Evolutionary conservation across 2,113 vertebrate species (phyloP), one percentile per base, ranked within the genome.

Genomic region (Pholis gunnellus): DNA sequence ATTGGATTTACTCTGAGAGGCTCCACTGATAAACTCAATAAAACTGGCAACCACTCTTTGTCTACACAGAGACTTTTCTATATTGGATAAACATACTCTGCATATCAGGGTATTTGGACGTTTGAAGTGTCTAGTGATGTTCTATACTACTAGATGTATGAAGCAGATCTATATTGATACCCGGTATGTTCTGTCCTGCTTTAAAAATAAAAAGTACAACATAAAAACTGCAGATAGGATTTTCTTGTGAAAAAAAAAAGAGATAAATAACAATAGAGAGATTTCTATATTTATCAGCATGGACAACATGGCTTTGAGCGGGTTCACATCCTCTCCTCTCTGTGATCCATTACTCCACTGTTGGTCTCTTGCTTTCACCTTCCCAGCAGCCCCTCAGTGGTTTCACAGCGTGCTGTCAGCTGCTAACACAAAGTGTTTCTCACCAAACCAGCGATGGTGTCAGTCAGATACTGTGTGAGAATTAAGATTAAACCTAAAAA

Each of bases 321-420:
- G 59, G 22, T 15, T 80, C 78, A 52, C 27, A 50, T 63, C 66
- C 67, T 54, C 50, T 68, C 20, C 18, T 38, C 44, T 34, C 72
- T 36, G 7, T 10, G 15, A 70, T 72, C 84, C 64, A 65, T 86
- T 71, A 59, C 13, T 1, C n/a, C 76, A 17, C 25, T 59, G 36
- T 38, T 61, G 46, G 44, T 88, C 64, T 75, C 38, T 25, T 56
- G 75, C 69, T 69, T 86, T 50, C 83, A 82, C 60, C 72, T 75
- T 81, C 71, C 70, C 61, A 64, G 69, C 70, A 81, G 64, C 78
- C 81, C 75, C 70, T 52, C 11, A 44, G 75, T 34, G 6, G 38
- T 91, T 73, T 81, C 84, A 78, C 82, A 81, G 89, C 66, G 29
- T 14, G 84, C 38, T 7, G 65, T 69, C 73, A 75, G 65, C 75